phyloP scores from a whole-genome alignment of 2,888 invertebrate species.

The Crioceris asparagi region DNA sequence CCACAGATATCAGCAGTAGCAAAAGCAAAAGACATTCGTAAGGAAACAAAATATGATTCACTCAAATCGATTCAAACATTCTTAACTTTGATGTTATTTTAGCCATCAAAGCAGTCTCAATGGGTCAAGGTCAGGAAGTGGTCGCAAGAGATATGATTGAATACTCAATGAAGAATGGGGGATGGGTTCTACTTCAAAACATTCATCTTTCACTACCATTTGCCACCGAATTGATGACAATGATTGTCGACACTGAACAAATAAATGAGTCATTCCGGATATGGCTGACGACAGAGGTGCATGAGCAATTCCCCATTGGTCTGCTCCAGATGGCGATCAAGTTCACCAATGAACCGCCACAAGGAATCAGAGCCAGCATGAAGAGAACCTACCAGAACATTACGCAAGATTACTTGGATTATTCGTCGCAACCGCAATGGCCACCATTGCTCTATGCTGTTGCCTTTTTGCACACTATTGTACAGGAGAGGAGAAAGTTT shows the following conservation, averaged over 20 bases:
- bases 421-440: slow-evolving; percentile 86
- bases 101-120: slow-evolving; percentile 80
- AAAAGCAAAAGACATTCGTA: slow-evolving; percentile 76
- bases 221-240: slow-evolving; percentile 85
- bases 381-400: slow-evolving; percentile 87
- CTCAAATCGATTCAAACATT: too few species aligned
- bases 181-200: slow-evolving; percentile 92
- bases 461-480: slow-evolving; percentile 89
- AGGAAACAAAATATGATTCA: slow-evolving; percentile 31
- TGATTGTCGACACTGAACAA: slow-evolving; percentile 72
- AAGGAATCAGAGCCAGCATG: slow-evolving; percentile 86
- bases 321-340: slow-evolving; percentile 85
- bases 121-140: slow-evolving; percentile 93
- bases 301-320: slow-evolving; percentile 82
- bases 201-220: slow-evolving; percentile 93
- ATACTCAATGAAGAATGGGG: slow-evolving; percentile 47
- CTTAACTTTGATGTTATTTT: too few species aligned
- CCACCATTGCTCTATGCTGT: slow-evolving; percentile 87
- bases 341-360: slow-evolving; percentile 95
- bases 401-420: slow-evolving; percentile 85
- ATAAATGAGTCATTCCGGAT: slow-evolving; percentile 70
- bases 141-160: slow-evolving; percentile 38
- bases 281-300: slow-evolving; percentile 93
- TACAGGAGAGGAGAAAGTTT: slow-evolving; percentile 91
- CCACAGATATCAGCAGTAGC: slow-evolving; percentile 81